Percentiles rank a stretch among this genome's conserved stretches.
These are phyloP conservation scores for Zaprionus ornatus DNA, from an alignment of 1,140 invertebrate species.

Conservation along the genomic window DNA sequence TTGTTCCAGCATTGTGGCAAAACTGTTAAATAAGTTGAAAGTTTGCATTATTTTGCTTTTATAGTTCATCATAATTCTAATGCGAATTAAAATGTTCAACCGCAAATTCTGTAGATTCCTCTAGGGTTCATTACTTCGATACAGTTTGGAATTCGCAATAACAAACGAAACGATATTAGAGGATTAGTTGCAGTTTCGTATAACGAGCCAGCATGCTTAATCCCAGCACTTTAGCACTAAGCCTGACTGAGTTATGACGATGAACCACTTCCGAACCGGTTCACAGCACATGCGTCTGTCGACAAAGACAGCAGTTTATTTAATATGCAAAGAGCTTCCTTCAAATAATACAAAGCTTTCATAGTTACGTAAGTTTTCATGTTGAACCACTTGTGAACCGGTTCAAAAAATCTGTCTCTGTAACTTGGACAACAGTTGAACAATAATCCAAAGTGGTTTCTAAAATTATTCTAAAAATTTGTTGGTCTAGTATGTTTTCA, in stretches of 20 bases:
- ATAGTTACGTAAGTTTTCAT: background rate
- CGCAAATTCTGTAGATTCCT: conserved; percentile 27
- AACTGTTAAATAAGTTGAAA: conserved; percentile 65
- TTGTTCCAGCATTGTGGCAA: too few species aligned
- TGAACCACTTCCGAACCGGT: background rate
- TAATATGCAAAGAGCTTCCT: background rate
- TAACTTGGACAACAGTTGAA: background rate
- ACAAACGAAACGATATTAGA: background rate
- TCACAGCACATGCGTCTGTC: background rate
- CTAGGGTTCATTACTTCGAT: conserved; percentile 28
- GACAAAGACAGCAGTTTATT: background rate
- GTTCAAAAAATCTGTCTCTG: background rate
- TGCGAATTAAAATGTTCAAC: conserved; percentile 51
- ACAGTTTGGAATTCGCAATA: conserved; percentile 1
- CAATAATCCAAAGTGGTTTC: too few species aligned
- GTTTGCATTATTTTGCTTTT: conserved; percentile 66
- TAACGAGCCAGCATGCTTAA: background rate
- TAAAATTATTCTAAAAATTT: too few species aligned
- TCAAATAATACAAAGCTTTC: background rate
- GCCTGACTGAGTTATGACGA: background rate
- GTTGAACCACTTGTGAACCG: background rate
- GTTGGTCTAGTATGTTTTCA: too few species aligned
- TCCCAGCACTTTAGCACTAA: background rate
- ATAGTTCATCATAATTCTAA: conserved; percentile 66
- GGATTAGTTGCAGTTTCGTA: background rate